Conservation (phyloP, 2,797 vertebrate species). For the Muscicapa comitata region DNA sequence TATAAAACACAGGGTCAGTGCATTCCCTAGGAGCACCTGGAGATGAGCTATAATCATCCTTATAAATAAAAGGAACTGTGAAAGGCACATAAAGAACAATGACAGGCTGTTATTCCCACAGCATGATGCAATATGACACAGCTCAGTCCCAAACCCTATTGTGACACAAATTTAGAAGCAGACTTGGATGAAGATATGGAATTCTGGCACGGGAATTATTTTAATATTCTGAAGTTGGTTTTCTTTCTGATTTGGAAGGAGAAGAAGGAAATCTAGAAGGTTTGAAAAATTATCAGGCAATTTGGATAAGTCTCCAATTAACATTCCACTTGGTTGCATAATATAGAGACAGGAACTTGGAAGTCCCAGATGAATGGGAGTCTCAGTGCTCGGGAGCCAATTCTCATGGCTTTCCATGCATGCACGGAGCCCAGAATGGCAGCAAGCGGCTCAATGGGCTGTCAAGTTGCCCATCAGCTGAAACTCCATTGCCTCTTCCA, state of each 20-base stretch:
- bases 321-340: constrained; percentile 16
- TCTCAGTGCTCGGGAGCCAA: background rate
- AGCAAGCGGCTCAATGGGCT: background rate
- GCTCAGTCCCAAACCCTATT: background rate
- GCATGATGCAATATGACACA: constrained; percentile 18
- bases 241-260: constrained; percentile 36
- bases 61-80: background rate
- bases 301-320: constrained; percentile 8
- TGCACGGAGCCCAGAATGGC: background rate
- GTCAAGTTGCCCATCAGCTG: background rate
- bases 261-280: constrained; percentile 15
- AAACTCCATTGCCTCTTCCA: background rate
- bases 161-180: constrained; percentile 11
- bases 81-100: background rate
- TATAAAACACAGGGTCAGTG: accelerated
- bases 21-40: background rate
- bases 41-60: background rate
- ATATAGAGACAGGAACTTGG: background rate
- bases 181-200: background rate
- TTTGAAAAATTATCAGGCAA: constrained; percentile 37
- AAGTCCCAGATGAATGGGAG: constrained; percentile 16
- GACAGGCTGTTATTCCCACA: constrained; percentile 28
- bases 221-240: constrained; percentile 44
- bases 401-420: background rate
- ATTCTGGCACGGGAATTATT: background rate